Evolutionary conservation across 2,888 invertebrate genomes (phyloP), one percentile per base, ranked within the genome.

Genomic region (Drosophila kokeensis): DNA sequence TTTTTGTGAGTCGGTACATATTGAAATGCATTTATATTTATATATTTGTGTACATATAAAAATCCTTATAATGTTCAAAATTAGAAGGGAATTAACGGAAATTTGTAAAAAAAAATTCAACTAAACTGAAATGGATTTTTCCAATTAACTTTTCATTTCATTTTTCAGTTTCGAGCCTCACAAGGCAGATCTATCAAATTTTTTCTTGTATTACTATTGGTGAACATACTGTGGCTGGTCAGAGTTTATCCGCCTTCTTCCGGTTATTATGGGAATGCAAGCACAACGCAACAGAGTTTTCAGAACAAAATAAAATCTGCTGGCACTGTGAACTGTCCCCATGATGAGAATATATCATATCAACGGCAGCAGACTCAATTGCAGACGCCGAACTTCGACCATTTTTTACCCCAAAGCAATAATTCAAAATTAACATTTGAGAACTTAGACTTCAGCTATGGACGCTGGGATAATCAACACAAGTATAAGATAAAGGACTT

Each of bases 401-500:
- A 66, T 52, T 13, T 62, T 21, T 24, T 58, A 57, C 27, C 18
- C 13, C 58, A 54, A 21, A 70, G 73, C 24, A 75, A 69, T 36
- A 65, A 67, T 11, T 69, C 74, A 38, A 63, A 66, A 53, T 71
- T 91, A n/a, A 94, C 95, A 0, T 94, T 95, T 61, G 93, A 95
- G 13, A 94, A 94, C 66, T 91, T 97, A 27, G 95, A 97, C 90
- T 92, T 96, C 24, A 94, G 94, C 58, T 94, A 96, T 27, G 96
- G 97, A 1, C 94, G 96, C 77, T 97, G 96, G 96, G 97, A 97
- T 81, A 94, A 95, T 69, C 94, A 95, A 18, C 94, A 95, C 24
- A 92, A 95, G 18, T 97, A 95, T 91, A 95, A 95, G 85, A 94
- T 96, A 81, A 97, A 96, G 92, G 97, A 97, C 91, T 95, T 96